These are phyloP conservation scores for Eclectus roratus DNA, from an alignment of 2,113 vertebrate genomes.

Conservation along the genomic window DNA sequence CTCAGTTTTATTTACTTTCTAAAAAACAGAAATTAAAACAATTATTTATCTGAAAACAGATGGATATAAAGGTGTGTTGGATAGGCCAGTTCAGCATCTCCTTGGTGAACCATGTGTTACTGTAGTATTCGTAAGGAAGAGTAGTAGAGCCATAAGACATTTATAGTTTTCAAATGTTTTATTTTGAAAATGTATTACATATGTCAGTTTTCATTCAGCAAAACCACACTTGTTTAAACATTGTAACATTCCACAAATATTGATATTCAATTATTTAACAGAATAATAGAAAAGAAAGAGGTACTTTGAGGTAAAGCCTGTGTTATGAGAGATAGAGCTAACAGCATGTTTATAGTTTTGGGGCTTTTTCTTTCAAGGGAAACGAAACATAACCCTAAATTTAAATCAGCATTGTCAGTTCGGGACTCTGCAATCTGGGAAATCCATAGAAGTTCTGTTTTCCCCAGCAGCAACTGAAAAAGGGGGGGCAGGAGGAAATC, in stretches of 20 bases:
- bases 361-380: neutral
- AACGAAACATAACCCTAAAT: neutral
- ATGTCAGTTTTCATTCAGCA: neutral
- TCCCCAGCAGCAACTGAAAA: neutral
- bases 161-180: conserved; percentile 14
- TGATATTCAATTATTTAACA: neutral
- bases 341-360: neutral
- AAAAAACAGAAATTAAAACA: neutral
- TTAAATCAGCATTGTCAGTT: neutral
- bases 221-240: neutral
- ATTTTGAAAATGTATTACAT: neutral
- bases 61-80: neutral
- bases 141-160: neutral
- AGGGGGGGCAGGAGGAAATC: neutral
- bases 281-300: neutral
- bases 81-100: neutral
- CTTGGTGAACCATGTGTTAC: neutral
- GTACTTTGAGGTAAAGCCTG: neutral
- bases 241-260: neutral
- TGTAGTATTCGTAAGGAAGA: neutral
- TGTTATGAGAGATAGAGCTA: neutral
- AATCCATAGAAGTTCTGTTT: neutral
- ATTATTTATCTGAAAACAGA: conserved; percentile 17
- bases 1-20: neutral
- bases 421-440: neutral